phyloP scores from a whole-genome alignment of 2,888 invertebrate species.

The Diloba caeruleocephala region DNA sequence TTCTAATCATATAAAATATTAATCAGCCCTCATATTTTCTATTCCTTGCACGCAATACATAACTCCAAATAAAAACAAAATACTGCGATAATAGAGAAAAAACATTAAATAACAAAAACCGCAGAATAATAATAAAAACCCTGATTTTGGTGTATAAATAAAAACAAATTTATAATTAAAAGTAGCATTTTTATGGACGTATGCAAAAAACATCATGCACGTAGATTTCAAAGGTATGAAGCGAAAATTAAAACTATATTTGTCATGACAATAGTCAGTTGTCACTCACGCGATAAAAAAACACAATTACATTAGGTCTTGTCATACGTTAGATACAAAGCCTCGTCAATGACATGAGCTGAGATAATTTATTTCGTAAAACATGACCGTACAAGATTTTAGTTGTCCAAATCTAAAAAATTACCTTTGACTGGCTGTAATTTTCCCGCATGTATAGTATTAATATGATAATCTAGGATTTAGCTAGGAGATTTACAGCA shows the following conservation, averaged over 20 bases:
- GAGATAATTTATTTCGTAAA: too few species aligned
- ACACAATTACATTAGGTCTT: too few species aligned
- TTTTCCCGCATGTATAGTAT: too few species aligned
- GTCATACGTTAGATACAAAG: too few species aligned
- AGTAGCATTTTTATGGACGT: not conserved
- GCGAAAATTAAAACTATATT: not conserved
- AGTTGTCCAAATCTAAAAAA: too few species aligned
- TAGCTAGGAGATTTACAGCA: too few species aligned
- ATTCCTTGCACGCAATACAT: slow-evolving; percentile 30
- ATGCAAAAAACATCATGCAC: not conserved
- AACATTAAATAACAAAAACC: slow-evolving; percentile 5
- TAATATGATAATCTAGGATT: too few species aligned
- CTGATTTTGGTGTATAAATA: slow-evolving; percentile 18
- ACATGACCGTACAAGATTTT: too few species aligned
- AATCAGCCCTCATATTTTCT: slow-evolving; percentile 45
- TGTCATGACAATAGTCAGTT: not conserved
- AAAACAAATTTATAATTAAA: slow-evolving; percentile 10
- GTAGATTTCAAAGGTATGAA: too few species aligned
- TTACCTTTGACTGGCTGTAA: too few species aligned
- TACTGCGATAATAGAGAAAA: slow-evolving; percentile 27
- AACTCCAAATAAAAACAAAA: slow-evolving; percentile 32
- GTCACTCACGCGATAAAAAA: too few species aligned
- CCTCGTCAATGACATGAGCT: too few species aligned
- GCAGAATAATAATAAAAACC: slow-evolving; percentile 19
- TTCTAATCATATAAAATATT: slow-evolving; percentile 54